A percentile compares a stretch with the other conserved stretches of the same genome.
These are phyloP conservation scores for Sarcophaga rosellei DNA, from an alignment of 2,888 invertebrate species.

Conservation along the genomic window DNA sequence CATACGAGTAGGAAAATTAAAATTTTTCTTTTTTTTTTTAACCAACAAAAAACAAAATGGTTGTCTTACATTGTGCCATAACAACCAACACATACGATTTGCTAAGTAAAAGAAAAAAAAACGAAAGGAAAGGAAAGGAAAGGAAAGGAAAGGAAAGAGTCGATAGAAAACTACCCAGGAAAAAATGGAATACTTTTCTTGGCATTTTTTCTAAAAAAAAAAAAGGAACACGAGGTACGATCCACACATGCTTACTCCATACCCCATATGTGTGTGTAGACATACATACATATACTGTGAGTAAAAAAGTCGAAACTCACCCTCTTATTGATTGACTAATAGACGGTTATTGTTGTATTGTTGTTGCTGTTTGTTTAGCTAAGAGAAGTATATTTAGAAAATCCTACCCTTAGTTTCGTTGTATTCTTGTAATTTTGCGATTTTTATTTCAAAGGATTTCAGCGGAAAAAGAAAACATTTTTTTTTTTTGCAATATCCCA, in stretches of 20 bases:
- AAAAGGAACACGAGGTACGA: not conserved
- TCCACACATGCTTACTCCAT: not conserved
- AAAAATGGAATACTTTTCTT: not conserved
- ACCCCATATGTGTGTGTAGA: not conserved
- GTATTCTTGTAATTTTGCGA: not conserved
- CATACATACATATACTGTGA: too few species aligned
- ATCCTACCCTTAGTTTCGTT: not conserved
- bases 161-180: not conserved
- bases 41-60: slow-evolving; percentile 27
- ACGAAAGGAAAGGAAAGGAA: too few species aligned
- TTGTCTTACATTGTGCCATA: slow-evolving; percentile 37
- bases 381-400: not conserved
- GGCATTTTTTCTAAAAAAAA: not conserved
- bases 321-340: not conserved
- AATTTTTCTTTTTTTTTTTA: slow-evolving; percentile 6
- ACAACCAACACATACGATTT: not conserved
- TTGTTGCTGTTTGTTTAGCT: too few species aligned
- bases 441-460: not conserved
- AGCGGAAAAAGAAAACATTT: not conserved
- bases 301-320: not conserved
- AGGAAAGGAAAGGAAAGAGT: not conserved
- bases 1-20: slow-evolving; percentile 28
- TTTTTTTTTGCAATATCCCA: too few species aligned
- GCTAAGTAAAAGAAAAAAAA: not conserved
- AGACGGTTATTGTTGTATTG: not conserved